These are phyloP conservation scores for Pampusana beccarii DNA, from an alignment of 2,113 vertebrate species.

Conservation along the genomic window DNA sequence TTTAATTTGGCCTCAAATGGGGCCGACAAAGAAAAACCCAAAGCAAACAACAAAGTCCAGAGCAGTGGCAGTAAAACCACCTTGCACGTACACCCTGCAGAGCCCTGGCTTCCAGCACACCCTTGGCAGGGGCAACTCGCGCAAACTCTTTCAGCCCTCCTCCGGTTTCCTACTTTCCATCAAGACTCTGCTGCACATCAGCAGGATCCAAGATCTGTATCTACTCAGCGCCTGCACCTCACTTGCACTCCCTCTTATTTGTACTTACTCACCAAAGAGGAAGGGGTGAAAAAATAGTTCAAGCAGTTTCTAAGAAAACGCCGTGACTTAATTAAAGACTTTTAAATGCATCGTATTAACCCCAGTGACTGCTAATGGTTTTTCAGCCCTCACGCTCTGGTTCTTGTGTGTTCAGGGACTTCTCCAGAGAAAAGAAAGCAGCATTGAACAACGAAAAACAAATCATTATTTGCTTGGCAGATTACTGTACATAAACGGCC, in stretches of 20 bases:
- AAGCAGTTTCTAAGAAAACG: neutral
- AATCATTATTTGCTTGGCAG: neutral
- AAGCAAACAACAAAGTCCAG: neutral
- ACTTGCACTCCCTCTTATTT: neutral
- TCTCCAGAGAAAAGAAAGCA: neutral
- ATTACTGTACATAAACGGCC: neutral
- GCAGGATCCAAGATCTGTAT: neutral
- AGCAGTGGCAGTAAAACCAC: neutral
- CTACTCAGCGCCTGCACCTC: neutral
- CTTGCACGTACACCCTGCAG: neutral
- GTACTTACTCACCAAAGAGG: neutral
- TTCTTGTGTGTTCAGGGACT: neutral
- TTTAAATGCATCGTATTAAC: neutral
- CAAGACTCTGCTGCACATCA: rapidly evolving
- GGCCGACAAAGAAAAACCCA: rapidly evolving
- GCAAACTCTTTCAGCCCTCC: neutral
- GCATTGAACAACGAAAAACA: neutral
- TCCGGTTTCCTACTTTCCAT: neutral
- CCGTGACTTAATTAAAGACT: neutral
- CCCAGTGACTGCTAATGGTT: neutral
- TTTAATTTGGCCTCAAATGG: neutral
- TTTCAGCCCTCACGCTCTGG: neutral
- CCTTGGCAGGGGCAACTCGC: neutral
- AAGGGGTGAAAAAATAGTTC: neutral
- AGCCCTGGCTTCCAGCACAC: neutral